A percentile compares a stretch with the other conserved stretches of the same genome.
Conservation (phyloP, 2,797 vertebrate species). For the Spondyliosoma cantharus region DNA sequence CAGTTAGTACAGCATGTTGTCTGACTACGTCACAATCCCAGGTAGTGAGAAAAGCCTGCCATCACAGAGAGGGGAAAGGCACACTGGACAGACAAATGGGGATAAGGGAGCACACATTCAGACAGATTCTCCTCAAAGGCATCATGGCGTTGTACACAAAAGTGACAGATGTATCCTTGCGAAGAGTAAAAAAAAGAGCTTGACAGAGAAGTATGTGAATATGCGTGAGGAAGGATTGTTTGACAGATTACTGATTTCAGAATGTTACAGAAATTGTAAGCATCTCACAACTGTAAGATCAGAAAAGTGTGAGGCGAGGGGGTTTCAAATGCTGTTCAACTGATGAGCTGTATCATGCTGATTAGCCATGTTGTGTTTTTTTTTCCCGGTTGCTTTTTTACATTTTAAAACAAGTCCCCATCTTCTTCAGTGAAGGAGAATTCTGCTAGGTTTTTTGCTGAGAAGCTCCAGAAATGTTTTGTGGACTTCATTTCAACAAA, state of each 20-base stretch:
- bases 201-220: neutral
- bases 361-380: too few relatives aligned
- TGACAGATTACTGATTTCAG: neutral
- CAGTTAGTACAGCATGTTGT: neutral
- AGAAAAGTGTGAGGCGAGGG: neutral
- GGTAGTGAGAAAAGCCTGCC: neutral
- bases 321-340: neutral
- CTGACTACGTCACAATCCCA: neutral
- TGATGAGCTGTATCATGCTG: too few relatives aligned
- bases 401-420: too few relatives aligned
- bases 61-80: neutral
- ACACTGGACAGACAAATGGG: neutral
- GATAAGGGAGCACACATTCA: neutral
- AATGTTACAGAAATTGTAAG: neutral
- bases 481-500: too few relatives aligned
- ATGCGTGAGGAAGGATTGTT: neutral
- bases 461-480: too few relatives aligned
- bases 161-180: slow-evolving; percentile 5
- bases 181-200: neutral
- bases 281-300: neutral
- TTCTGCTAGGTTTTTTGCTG: too few relatives aligned
- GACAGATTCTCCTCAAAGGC: neutral
- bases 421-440: too few relatives aligned
- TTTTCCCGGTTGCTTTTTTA: too few relatives aligned
- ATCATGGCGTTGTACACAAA: neutral